Evolutionary conservation across 2,888 invertebrate species (phyloP).

Genomic region (Spialia ferax): DNA sequence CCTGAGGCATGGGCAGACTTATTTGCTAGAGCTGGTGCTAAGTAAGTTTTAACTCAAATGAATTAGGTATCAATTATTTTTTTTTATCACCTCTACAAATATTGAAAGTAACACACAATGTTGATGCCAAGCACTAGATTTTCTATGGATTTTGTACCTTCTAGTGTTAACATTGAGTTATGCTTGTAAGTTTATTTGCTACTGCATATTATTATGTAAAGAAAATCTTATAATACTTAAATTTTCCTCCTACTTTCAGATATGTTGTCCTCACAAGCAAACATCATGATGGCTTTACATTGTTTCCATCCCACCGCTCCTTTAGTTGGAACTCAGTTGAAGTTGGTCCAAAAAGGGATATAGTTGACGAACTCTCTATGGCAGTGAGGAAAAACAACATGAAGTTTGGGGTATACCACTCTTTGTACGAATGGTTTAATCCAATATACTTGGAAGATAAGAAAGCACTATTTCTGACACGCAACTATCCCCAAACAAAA

Average conservation of each 20-base stretch:
- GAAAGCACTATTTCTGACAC: slow-evolving; percentile 86
- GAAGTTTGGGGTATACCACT: slow-evolving; percentile 94
- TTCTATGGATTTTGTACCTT: too few species aligned
- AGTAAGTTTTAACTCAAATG: slow-evolving; percentile 73
- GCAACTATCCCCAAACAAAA: slow-evolving; percentile 90
- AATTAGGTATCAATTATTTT: neutral
- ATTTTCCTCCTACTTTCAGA: slow-evolving; percentile 64
- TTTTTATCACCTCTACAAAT: too few species aligned
- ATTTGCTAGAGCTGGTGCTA: slow-evolving; percentile 94
- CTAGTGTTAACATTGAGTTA: too few species aligned
- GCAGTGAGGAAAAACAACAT: slow-evolving; percentile 89
- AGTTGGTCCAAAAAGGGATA: slow-evolving; percentile 91
- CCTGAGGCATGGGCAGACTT: slow-evolving; percentile 94
- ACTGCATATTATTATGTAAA: too few species aligned
- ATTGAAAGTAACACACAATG: too few species aligned
- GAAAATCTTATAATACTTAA: too few species aligned
- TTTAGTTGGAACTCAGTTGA: slow-evolving; percentile 95
- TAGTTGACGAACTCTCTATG: slow-evolving; percentile 91
- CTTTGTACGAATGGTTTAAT: slow-evolving; percentile 95
- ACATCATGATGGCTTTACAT: slow-evolving; percentile 95
- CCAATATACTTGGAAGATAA: slow-evolving; percentile 92
- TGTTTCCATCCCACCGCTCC: slow-evolving; percentile 93
- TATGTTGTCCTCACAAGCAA: slow-evolving; percentile 95
- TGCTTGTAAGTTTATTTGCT: too few species aligned
- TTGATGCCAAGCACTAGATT: too few species aligned